Percentiles rank a stretch among this genome's conserved stretches.
phyloP scores from a whole-genome alignment of 2,888 invertebrate species.

The Aromia moschata region DNA sequence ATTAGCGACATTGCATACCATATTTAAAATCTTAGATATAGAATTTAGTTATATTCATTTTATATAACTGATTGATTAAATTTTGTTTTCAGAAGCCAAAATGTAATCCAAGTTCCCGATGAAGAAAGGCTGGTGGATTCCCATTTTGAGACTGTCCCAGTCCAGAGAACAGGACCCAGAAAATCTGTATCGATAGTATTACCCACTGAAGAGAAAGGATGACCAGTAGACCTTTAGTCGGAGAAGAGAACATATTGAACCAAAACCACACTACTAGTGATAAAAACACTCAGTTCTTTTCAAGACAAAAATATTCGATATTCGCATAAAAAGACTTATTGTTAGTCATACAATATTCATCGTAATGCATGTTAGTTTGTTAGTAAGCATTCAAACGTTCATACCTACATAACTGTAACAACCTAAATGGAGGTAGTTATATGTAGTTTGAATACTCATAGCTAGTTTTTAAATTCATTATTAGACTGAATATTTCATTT shows the following conservation, averaged over 20 bases:
- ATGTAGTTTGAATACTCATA: constrained; percentile 10
- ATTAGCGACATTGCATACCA: too few relatives aligned
- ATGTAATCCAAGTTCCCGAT: constrained; percentile 60
- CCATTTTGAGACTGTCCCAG: constrained; percentile 53
- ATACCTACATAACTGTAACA: not conserved
- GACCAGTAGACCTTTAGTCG: constrained; percentile 49
- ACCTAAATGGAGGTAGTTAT: constrained; percentile 8
- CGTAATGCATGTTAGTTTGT: constrained; percentile 18
- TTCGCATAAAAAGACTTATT: constrained; percentile 24
- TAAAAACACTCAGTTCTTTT: constrained; percentile 25
- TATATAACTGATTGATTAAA: too few relatives aligned
- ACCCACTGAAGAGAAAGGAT: constrained; percentile 68
- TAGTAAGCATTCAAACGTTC: constrained; percentile 19
- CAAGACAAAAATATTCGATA: constrained; percentile 19
- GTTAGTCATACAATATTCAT: constrained; percentile 12
- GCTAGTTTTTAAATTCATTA: constrained; percentile 9
- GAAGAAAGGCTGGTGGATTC: constrained; percentile 58
- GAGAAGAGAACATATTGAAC: constrained; percentile 17
- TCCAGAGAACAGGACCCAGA: constrained; percentile 57
- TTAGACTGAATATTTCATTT: constrained; percentile 20
- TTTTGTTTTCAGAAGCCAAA: constrained; percentile 58
- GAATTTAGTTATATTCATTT: too few relatives aligned
- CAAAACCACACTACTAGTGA: constrained; percentile 19
- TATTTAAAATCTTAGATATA: too few relatives aligned
- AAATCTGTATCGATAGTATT: constrained; percentile 70